phyloP scores from a whole-genome alignment of 64 coral and sea anemone genomes.

The Pocillopora damicornis region DNA sequence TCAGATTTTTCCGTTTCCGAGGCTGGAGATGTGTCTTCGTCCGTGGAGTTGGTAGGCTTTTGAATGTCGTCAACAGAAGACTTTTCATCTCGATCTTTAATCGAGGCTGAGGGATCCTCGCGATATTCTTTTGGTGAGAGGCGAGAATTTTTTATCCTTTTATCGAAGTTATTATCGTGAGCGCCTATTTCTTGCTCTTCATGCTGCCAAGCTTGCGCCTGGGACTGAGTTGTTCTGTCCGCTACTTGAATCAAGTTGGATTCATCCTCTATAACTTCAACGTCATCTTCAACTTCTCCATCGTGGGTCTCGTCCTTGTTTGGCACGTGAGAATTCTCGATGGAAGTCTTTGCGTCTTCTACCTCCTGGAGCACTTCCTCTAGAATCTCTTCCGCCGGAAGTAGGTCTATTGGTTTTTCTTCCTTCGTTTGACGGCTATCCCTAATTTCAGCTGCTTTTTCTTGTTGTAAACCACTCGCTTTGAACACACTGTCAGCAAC shows the following conservation, averaged over 20 bases:
- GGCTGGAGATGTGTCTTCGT: not conserved
- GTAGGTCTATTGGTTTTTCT: constrained; percentile 11
- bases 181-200: not conserved
- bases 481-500: constrained; percentile 23
- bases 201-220: not conserved
- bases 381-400: constrained; percentile 37
- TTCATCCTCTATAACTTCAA: not conserved
- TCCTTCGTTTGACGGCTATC: constrained; percentile 14
- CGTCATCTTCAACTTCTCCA: constrained; percentile 1
- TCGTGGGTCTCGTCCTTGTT: not conserved
- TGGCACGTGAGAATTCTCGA: not conserved
- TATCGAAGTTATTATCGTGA: not conserved
- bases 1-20: not conserved
- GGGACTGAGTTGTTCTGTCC: not conserved
- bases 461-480: constrained; percentile 37
- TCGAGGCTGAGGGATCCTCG: not conserved
- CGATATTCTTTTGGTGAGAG: not conserved
- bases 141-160: not conserved
- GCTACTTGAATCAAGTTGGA: not conserved
- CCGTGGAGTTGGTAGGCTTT: not conserved
- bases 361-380: constrained; percentile 25
- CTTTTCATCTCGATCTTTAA: not conserved
- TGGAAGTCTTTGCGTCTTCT: not conserved
- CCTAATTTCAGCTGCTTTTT: constrained; percentile 39
- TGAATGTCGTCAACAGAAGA: not conserved